A percentile compares a stretch with the other conserved stretches of the same genome.
Evolutionary conservation across 2,888 invertebrate species (phyloP).

Genomic region (Drosophila fungiperda): DNA sequence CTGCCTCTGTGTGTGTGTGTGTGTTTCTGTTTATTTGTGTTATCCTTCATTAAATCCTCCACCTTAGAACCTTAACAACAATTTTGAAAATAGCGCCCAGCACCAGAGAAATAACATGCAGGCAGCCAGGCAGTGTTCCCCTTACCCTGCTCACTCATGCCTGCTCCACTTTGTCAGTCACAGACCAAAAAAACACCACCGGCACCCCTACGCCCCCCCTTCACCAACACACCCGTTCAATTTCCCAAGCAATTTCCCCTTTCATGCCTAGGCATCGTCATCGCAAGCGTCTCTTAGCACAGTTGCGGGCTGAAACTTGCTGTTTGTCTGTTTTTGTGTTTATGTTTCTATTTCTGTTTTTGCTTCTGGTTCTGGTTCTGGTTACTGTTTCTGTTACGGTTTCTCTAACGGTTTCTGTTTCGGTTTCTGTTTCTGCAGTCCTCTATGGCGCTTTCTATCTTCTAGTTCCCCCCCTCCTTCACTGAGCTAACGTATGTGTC

Average conservation of each 20-base stretch:
- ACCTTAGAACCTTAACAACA: slow-evolving; percentile 70
- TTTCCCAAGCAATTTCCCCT: neutral
- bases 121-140: neutral
- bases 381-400: neutral
- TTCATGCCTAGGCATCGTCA: neutral
- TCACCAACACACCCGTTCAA: neutral
- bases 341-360: slow-evolving; percentile 2
- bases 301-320: slow-evolving; percentile 23
- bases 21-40: slow-evolving; percentile 44
- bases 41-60: slow-evolving; percentile 80
- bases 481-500: slow-evolving; percentile 21
- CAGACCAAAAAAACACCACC: neutral
- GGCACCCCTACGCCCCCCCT: neutral
- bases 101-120: slow-evolving; percentile 40
- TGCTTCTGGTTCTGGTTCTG: slow-evolving; percentile 19
- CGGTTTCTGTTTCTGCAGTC: slow-evolving; percentile 31
- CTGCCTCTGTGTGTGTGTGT: slow-evolving; percentile 7
- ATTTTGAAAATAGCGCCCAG: slow-evolving; percentile 64
- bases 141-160: slow-evolving; percentile 14
- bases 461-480: slow-evolving; percentile 1
- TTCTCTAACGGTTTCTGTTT: neutral
- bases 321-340: slow-evolving; percentile 38
- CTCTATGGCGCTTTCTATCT: slow-evolving; percentile 30
- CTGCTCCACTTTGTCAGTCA: slow-evolving; percentile 41
- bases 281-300: neutral